These are phyloP conservation scores for Odontocerum albicorne DNA, from an alignment of 2,888 invertebrate species.

Conservation along the genomic window DNA sequence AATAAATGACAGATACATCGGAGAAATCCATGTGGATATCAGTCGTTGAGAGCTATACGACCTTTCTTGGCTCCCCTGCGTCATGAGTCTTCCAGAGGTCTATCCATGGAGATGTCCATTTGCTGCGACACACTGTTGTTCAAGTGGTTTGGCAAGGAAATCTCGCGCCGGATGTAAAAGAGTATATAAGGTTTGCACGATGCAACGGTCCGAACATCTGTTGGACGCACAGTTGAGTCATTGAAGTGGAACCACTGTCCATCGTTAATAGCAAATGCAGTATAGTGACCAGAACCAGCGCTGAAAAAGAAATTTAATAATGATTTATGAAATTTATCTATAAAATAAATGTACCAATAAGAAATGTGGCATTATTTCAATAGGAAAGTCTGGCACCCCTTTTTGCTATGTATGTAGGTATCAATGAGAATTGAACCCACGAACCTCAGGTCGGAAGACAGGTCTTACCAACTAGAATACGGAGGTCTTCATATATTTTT, in stretches of 20 bases:
- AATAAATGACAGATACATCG: neutral
- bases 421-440: no score
- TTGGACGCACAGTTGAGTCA: conserved; percentile 77
- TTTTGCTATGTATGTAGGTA: no score
- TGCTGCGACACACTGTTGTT: neutral
- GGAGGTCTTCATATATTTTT: no score
- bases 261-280: conserved; percentile 79
- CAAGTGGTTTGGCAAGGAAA: conserved; percentile 44
- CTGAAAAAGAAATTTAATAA: conserved; percentile 53
- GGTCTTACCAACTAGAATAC: no score
- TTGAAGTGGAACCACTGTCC: conserved; percentile 86
- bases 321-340: no score
- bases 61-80: conserved; percentile 22
- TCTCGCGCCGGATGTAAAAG: conserved; percentile 77
- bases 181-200: conserved; percentile 83
- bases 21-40: conserved; percentile 7
- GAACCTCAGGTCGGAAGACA: no score
- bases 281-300: conserved; percentile 83
- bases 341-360: no score
- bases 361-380: no score
- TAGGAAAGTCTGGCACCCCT: no score
- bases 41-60: conserved; percentile 25
- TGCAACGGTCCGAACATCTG: conserved; percentile 67
- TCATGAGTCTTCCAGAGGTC: conserved; percentile 30
- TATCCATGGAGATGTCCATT: conserved; percentile 11